These are phyloP conservation scores for Venturia canescens DNA, from an alignment of 1,140 invertebrate genomes.

Conservation along the genomic window DNA sequence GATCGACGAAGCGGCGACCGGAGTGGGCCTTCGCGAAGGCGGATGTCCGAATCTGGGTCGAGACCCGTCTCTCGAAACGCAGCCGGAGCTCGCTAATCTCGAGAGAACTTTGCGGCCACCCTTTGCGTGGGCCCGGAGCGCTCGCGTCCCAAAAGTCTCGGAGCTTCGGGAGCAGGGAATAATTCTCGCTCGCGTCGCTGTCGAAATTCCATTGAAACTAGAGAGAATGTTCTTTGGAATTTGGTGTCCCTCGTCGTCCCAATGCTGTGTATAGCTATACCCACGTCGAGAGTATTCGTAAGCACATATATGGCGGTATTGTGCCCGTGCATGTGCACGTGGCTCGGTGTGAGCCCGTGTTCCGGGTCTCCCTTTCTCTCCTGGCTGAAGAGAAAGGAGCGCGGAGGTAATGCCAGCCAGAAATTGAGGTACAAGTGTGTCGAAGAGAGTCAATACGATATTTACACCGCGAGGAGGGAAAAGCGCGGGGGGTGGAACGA, in stretches of 20 bases:
- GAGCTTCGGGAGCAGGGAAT: not conserved
- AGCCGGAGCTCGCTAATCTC: too few relatives aligned
- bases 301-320: too few relatives aligned
- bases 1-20: too few relatives aligned
- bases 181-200: constrained; percentile 8
- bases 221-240: constrained; percentile 16
- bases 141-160: not conserved
- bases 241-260: not conserved
- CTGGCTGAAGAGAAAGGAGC: not conserved
- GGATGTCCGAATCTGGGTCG: too few relatives aligned
- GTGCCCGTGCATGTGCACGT: too few relatives aligned
- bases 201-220: constrained; percentile 21
- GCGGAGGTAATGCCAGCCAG: not conserved
- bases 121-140: not conserved
- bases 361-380: not conserved
- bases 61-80: too few relatives aligned
- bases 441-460: constrained; percentile 20
- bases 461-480: constrained; percentile 46
- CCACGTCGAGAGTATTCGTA: too few relatives aligned
- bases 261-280: not conserved
- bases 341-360: too few relatives aligned
- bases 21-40: too few relatives aligned
- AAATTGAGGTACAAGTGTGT: constrained; percentile 1
- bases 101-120: too few relatives aligned
- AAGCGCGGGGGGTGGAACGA: constrained; percentile 52